Evolutionary conservation across 2,113 vertebrate species (phyloP), one percentile per base, ranked within the genome.

Genomic region (Siniperca chuatsi): DNA sequence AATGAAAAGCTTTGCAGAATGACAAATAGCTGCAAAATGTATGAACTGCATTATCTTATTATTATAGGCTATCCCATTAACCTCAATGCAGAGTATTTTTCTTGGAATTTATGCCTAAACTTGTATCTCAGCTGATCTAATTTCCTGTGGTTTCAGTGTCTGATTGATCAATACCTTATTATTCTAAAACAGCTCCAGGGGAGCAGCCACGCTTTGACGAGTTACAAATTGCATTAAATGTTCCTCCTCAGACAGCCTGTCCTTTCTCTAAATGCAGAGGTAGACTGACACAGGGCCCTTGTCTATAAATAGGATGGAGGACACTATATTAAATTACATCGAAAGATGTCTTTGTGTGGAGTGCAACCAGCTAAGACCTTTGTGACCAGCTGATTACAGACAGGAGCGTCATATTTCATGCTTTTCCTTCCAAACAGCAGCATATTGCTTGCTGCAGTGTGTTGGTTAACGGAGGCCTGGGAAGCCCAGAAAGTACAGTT

Each of bases 191-290:
- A 65, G 85, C 87, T 69, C 10, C 21, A n/a, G 82, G 85, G 72
- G 10, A 79, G 54, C 46, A 5, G 69, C 40, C 18, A 3, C 0
- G 13, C 64, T 68, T 23, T 33, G 25, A 33, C 54, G 46, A 15
- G 25, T 75, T 74, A 25, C 79, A 78, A 79, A 85, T 91, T 62
- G 21, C 40, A 81, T 91, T 86, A 87, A 81, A 76, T 78, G 85
- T 74, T 74, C 65, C 37, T 82, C 73, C 52, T 65, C 58, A 78
- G 67, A 84, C 75, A 62, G 54, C 18, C 68, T 16, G 73, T 54
- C 35, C 79, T 87, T 79, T 81, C 62, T 83, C 57, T 67, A 21
- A 86, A 74, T 9, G 48, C 33, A n/a, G 72, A 61, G 11, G 37
- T 44, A 18, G 65, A 78, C 61, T 35, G 42, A 71, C 48, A 70